A percentile compares a stretch with the other conserved stretches of the same genome.
Conservation (phyloP, 2,797 vertebrate species). For the Girardinus metallicus region DNA sequence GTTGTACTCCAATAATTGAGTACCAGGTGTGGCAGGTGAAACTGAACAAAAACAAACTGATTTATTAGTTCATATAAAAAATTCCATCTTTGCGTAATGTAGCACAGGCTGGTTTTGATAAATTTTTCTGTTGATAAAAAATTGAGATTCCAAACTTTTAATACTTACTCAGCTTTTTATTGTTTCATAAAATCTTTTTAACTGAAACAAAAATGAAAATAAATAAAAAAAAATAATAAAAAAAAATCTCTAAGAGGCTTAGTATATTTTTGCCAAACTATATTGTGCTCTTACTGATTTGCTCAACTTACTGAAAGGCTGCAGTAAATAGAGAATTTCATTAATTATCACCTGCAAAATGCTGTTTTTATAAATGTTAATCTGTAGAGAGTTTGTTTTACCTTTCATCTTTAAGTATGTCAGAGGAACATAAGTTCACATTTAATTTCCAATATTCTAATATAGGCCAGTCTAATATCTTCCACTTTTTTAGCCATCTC, state of each 20-base stretch:
- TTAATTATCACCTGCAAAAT: slow-evolving; percentile 55
- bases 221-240: neutral
- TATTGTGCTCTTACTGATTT: slow-evolving; percentile 1
- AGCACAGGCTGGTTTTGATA: neutral
- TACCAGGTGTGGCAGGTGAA: neutral
- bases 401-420: slow-evolving; percentile 72
- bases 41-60: neutral
- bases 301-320: slow-evolving; percentile 6
- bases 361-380: slow-evolving; percentile 34
- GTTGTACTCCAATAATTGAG: no score
- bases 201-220: neutral
- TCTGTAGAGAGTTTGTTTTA: slow-evolving; percentile 49
- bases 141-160: neutral
- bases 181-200: neutral
- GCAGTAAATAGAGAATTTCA: slow-evolving; percentile 18
- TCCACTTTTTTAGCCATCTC: slow-evolving; percentile 73
- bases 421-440: slow-evolving; percentile 69
- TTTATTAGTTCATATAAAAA: neutral
- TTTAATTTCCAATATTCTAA: slow-evolving; percentile 69
- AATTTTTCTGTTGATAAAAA: neutral
- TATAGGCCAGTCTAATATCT: slow-evolving; percentile 67
- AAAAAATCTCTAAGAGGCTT: neutral
- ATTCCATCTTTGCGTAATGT: neutral
- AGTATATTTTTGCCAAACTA: neutral
- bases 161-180: neutral